Conservation (phyloP, 2,113 vertebrate species). For the Festucalex cinctus region DNA sequence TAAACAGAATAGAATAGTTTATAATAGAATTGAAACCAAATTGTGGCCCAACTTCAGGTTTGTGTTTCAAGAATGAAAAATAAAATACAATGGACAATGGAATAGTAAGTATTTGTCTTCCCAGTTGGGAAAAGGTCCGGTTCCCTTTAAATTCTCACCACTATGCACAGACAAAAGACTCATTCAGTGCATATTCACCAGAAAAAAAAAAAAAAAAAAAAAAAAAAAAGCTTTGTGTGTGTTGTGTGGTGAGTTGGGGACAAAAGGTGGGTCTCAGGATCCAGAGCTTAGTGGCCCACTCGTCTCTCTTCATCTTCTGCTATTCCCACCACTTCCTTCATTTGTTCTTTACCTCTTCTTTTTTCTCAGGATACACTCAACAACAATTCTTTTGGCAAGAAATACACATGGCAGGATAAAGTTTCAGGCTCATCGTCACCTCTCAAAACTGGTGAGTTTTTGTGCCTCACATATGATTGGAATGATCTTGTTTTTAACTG, state of each 20-base stretch:
- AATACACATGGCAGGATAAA: constrained; percentile 98
- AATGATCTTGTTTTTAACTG: not conserved
- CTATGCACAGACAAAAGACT: constrained; percentile 59
- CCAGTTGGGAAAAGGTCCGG: constrained; percentile 42
- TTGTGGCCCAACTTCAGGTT: not conserved
- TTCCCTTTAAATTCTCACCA: constrained; percentile 60
- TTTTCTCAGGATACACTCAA: constrained; percentile 90
- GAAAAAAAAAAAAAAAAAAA: constrained; percentile 53
- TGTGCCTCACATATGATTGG: not conserved
- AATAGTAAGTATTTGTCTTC: constrained; percentile 8
- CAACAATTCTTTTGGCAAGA: constrained; percentile 97
- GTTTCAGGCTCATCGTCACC: constrained; percentile 91
- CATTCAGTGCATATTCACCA: constrained; percentile 49
- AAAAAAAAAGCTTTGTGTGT: constrained; percentile 55
- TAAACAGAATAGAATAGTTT: not conserved
- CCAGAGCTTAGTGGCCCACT: constrained; percentile 16
- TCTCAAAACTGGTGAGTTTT: constrained; percentile 86
- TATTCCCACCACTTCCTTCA: constrained; percentile 18
- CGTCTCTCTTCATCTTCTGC: constrained; percentile 7
- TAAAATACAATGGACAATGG: not conserved
- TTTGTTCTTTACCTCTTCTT: constrained; percentile 14
- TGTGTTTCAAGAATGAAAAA: not conserved
- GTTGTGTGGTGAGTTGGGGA: constrained; percentile 16
- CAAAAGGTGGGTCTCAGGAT: constrained; percentile 35
- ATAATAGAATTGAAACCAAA: not conserved